A percentile compares a stretch with the other conserved stretches of the same genome.
Evolutionary conservation across 2,888 invertebrate genomes (phyloP).

Genomic region (Lepidonotus clava): DNA sequence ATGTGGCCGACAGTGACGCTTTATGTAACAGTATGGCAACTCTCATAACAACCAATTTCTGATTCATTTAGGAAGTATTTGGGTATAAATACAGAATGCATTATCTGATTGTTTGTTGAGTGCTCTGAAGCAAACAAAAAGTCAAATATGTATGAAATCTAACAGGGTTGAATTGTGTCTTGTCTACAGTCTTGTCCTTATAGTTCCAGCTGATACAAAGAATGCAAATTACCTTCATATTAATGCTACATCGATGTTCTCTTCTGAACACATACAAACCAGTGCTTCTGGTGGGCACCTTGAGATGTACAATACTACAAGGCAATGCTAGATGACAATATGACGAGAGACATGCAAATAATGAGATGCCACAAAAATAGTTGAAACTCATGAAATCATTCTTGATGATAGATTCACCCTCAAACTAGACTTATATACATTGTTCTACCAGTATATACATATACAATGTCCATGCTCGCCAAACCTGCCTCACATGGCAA

Average conservation of each 20-base stretch:
- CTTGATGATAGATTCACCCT: slow-evolving; percentile 36
- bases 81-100: background rate
- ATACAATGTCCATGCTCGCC: slow-evolving; percentile 32
- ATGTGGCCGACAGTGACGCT: background rate
- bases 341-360: slow-evolving; percentile 49
- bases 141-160: background rate
- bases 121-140: slow-evolving; percentile 8
- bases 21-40: background rate
- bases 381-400: slow-evolving; percentile 51
- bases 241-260: background rate
- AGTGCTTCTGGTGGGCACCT: background rate
- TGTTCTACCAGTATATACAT: slow-evolving; percentile 37
- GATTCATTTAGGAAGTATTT: no score
- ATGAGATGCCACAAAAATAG: slow-evolving; percentile 54
- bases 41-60: background rate
- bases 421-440: slow-evolving; percentile 51
- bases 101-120: background rate
- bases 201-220: background rate
- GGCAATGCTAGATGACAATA: slow-evolving; percentile 43
- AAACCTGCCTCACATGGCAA: background rate
- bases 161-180: background rate
- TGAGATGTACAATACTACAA: slow-evolving; percentile 25
- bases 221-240: background rate
- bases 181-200: background rate
- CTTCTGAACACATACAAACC: background rate